Evolutionary conservation across 1,140 invertebrate species (phyloP).

Genomic region (Trichonephila clavipes): DNA sequence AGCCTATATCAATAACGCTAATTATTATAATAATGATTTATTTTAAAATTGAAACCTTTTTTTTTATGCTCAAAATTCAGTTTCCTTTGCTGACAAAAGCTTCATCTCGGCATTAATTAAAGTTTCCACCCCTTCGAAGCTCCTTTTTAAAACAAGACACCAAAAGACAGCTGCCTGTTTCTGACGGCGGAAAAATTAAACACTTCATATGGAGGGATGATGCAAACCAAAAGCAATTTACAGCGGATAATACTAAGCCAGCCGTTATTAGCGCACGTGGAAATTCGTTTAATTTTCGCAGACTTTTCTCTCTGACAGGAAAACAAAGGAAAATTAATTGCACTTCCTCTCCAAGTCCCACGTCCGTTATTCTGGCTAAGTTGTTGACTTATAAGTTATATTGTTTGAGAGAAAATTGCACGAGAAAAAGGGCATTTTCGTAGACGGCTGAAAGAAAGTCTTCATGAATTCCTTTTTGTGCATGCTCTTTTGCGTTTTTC

Average conservation of each 20-base stretch:
- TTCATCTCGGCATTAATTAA: neutral
- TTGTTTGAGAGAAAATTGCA: too few species aligned
- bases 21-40: too few species aligned
- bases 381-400: too few species aligned
- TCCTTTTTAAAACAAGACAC: neutral
- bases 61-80: too few species aligned
- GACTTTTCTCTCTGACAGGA: neutral
- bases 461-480: too few species aligned
- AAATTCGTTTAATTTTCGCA: conserved; percentile 19
- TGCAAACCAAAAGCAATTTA: neutral
- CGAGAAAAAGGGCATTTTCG: too few species aligned
- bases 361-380: too few species aligned
- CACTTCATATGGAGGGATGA: neutral
- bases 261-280: neutral
- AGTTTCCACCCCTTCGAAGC: neutral
- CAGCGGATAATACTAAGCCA: neutral
- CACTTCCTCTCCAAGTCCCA: neutral
- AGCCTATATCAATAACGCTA: too few species aligned
- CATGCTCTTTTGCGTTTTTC: too few species aligned
- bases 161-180: neutral
- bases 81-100: neutral
- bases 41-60: too few species aligned
- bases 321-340: conserved; percentile 26
- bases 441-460: too few species aligned
- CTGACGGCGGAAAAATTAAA: neutral